Evolutionary conservation across 2,113 vertebrate species (phyloP).

Genomic region (Catharus bicknelli): DNA sequence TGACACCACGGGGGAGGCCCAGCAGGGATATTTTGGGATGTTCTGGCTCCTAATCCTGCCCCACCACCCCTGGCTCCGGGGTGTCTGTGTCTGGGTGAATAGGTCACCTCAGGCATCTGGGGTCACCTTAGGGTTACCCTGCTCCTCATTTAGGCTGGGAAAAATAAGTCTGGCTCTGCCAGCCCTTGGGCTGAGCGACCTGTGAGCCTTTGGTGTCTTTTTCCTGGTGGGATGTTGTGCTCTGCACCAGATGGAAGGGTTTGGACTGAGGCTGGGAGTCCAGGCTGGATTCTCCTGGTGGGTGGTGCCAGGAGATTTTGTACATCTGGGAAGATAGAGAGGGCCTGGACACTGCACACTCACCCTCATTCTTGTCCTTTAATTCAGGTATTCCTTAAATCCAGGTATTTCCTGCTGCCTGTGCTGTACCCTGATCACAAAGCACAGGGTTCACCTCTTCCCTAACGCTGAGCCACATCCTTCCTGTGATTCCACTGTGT

Average conservation of each 20-base stretch:
- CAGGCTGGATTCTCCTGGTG: neutral
- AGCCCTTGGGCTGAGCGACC: neutral
- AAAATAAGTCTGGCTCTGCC: neutral
- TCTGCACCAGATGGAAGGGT: rapidly evolving
- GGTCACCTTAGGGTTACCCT: slow-evolving; percentile 29
- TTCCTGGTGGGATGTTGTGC: neutral
- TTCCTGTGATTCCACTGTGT: neutral
- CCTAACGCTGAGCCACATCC: neutral
- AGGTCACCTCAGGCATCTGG: slow-evolving; percentile 59
- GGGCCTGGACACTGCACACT: rapidly evolving
- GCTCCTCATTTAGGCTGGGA: neutral
- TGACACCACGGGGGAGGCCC: neutral
- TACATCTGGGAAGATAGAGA: neutral
- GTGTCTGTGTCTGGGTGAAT: slow-evolving; percentile 53
- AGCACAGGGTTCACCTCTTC: neutral
- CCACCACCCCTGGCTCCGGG: slow-evolving; percentile 32
- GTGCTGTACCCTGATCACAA: neutral
- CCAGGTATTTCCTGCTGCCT: neutral
- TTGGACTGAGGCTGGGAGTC: neutral
- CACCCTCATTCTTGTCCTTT: neutral
- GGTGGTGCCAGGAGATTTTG: rapidly evolving
- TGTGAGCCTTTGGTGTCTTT: rapidly evolving
- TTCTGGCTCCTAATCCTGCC: slow-evolving; percentile 33
- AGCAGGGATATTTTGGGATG: neutral
- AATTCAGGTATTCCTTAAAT: neutral